Evolutionary conservation across 1,140 invertebrate genomes (phyloP), one percentile per base, ranked within the genome.

Genomic region (Steinernema feltiae): DNA sequence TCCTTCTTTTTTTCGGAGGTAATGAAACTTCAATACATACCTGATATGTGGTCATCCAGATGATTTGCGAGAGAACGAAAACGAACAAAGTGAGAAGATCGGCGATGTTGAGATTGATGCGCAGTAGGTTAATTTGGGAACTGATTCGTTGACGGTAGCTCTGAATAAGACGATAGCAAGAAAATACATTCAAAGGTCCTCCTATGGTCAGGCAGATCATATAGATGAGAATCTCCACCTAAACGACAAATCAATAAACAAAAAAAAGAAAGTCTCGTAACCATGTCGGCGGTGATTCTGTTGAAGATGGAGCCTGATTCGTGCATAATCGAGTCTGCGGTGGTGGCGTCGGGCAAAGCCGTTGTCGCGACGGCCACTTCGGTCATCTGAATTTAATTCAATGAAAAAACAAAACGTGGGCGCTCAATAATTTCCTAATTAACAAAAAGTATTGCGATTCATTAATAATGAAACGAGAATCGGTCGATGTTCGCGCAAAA

Each of bases 1-100:
- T n/a, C n/a, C n/a, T n/a, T n/a, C n/a, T n/a, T n/a, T n/a, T n/a
- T n/a, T n/a, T 41, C 69, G 76, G 29, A 41, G 12, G 32, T 21
- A 29, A 75, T 17, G 46, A 21, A n/a, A 12, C 29, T 35, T 17
- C 15, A 1, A 29, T 71, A 17, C 18, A 1, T 70, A 77, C 80
- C 77, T 83, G 82, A 77, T 84, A 82, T 31, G 80, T 85, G 27
- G 80, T 72, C 70, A 85, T 82, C 83, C 83, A 84, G 27, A 85
- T 80, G 73, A 84, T 84, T 77, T 84, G 83, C 53, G 81, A 78
- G 27, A 81, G 73, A 7, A 83, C 81, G 41, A 83, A 84, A 32
- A 84, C 73, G 70, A 86, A 84, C 72, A 84, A 79, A 1, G 83
- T 84, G 46, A 84, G 72, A 32, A 84, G 48, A 76, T 84, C 83